Evolutionary conservation across 2,113 vertebrate genomes (phyloP).

Genomic region (Cricetomys ansorgei): DNA sequence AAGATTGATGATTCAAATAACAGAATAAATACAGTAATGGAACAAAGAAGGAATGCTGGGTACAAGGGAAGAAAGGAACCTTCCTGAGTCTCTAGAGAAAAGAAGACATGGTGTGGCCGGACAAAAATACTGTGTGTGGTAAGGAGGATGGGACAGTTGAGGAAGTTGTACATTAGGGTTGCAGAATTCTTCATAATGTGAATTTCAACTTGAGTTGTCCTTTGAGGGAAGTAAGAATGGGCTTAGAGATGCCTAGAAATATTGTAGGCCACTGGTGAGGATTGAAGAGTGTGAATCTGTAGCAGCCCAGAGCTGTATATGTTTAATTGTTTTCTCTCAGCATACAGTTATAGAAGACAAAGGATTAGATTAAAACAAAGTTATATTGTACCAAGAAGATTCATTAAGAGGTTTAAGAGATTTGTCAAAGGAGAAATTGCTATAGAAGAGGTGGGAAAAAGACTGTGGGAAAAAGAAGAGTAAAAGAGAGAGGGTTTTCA

Average conservation of each 20-base stretch:
- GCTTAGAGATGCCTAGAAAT: neutral
- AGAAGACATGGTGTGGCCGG: neutral
- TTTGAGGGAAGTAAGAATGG: neutral
- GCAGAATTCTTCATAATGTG: neutral
- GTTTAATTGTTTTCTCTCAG: neutral
- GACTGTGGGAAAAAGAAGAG: neutral
- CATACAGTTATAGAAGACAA: neutral
- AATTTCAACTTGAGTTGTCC: neutral
- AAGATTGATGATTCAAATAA: neutral
- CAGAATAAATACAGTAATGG: neutral
- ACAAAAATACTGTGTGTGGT: neutral
- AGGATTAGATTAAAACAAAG: neutral
- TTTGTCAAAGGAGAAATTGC: neutral
- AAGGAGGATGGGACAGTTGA: neutral
- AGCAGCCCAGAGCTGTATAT: neutral
- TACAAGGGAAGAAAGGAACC: neutral
- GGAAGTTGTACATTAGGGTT: constrained; percentile 2
- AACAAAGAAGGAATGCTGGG: neutral
- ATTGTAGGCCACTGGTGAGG: neutral
- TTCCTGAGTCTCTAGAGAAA: neutral
- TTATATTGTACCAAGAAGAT: neutral
- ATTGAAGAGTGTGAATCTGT: neutral
- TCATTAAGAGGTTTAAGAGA: neutral
- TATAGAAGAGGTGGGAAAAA: neutral
- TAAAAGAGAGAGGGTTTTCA: neutral